phyloP scores from a whole-genome alignment of 2,888 invertebrate genomes.

The Drosophila stalkeri region DNA sequence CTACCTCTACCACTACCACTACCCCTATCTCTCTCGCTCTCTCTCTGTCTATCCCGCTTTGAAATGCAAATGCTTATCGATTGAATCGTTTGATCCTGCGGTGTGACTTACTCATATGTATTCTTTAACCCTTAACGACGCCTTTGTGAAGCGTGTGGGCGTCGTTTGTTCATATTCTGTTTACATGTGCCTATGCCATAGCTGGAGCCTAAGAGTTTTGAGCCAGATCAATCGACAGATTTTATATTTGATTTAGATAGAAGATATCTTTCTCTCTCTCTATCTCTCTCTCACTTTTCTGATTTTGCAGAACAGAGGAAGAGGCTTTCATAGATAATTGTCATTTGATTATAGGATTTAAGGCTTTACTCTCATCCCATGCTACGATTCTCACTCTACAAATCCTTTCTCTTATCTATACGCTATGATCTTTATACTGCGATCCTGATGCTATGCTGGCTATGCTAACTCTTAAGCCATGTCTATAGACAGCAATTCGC shows the following conservation, averaged over 20 bases:
- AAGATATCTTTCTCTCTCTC: neutral
- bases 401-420: no score
- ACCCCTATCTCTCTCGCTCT: neutral
- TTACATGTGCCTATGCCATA: neutral
- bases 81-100: slow-evolving; percentile 54
- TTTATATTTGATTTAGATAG: neutral
- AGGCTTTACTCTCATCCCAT: neutral
- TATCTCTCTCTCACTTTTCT: no score
- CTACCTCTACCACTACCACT: neutral
- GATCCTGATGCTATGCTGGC: neutral
- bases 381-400: neutral
- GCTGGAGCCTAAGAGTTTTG: neutral
- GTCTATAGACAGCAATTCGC: neutral
- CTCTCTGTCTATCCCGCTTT: neutral
- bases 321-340: no score
- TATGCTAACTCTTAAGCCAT: neutral
- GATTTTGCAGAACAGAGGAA: no score
- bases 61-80: slow-evolving; percentile 56
- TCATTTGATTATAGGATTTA: no score
- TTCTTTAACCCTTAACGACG: slow-evolving; percentile 7
- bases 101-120: slow-evolving; percentile 12
- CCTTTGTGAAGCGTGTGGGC: slow-evolving; percentile 8
- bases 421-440: neutral
- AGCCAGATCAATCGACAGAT: neutral
- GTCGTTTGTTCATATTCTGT: neutral